A percentile compares a stretch with the other conserved stretches of the same genome.
Evolutionary conservation across 2,797 vertebrate species (phyloP).

Genomic region (Sebastes glaucus): DNA sequence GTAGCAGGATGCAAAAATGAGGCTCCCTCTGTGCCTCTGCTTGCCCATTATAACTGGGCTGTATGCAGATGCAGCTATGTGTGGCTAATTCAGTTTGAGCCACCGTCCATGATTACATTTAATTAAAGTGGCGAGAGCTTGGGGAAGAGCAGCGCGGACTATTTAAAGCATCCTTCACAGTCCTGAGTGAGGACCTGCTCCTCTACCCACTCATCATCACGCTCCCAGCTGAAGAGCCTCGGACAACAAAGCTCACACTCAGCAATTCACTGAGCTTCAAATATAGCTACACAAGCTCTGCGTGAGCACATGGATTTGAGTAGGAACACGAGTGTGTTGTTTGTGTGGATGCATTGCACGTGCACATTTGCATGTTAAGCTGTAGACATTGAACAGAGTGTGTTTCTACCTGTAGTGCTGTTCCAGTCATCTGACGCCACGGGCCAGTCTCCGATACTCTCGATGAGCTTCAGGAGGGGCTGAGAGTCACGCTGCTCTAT

Average conservation of each 20-base stretch:
- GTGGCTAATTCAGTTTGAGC: conserved; percentile 43
- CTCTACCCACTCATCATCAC: conserved; percentile 54
- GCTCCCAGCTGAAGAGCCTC: conserved; percentile 46
- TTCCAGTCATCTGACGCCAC: conserved; percentile 91
- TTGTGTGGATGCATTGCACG: conserved; percentile 16
- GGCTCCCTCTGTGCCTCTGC: conserved; percentile 1
- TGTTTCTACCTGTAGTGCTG: conserved; percentile 82
- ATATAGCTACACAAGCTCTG: conserved; percentile 35
- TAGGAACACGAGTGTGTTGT: neutral
- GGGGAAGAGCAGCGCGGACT: conserved; percentile 45
- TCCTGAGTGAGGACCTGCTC: conserved; percentile 55
- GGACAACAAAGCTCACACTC: conserved; percentile 40
- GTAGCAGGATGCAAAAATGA: neutral
- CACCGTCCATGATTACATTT: conserved; percentile 61
- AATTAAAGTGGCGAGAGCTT: conserved; percentile 65
- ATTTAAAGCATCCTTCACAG: conserved; percentile 66
- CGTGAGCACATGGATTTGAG: conserved; percentile 24
- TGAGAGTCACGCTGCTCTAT: conserved; percentile 92
- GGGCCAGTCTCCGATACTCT: conserved; percentile 91
- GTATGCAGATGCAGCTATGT: conserved; percentile 20
- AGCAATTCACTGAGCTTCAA: conserved; percentile 38
- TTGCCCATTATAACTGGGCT: conserved; percentile 21
- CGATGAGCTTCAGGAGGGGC: conserved; percentile 89
- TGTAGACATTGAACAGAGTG: conserved; percentile 7
- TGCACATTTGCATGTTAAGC: conserved; percentile 9